A percentile compares a stretch with the other conserved stretches of the same genome.
Conservation (phyloP, 2,797 vertebrate species). For the Pangasius krempfi region DNA sequence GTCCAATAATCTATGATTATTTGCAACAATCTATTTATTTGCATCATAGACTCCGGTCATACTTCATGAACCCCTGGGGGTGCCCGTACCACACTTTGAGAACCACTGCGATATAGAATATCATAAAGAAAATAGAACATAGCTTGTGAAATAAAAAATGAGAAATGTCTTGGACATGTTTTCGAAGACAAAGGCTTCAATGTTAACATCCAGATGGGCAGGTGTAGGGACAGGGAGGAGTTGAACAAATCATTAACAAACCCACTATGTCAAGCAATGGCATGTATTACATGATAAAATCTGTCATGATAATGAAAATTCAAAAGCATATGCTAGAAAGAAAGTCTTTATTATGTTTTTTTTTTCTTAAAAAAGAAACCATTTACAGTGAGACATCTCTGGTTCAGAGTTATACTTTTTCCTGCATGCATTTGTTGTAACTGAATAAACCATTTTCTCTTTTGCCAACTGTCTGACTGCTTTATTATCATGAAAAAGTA, state of each 20-base stretch:
- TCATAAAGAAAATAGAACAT: background rate
- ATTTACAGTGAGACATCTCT: background rate
- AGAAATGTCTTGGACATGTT: background rate
- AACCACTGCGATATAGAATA: background rate
- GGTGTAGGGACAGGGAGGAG: constrained; percentile 10
- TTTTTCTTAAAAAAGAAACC: background rate
- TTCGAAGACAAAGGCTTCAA: background rate
- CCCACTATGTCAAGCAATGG: background rate
- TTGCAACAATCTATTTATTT: background rate
- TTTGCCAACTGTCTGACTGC: constrained; percentile 6
- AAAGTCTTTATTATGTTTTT: background rate
- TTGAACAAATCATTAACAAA: constrained; percentile 30
- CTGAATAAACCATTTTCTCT: background rate
- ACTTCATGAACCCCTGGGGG: background rate
- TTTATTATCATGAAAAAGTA: constrained; percentile 59
- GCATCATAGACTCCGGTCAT: background rate
- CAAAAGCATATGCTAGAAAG: background rate
- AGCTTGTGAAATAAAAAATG: background rate
- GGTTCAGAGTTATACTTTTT: background rate
- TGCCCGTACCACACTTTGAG: background rate
- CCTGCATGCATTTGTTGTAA: constrained; percentile 17
- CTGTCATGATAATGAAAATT: background rate
- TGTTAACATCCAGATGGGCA: background rate
- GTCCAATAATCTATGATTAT: too few species aligned
- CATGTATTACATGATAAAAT: background rate